Conservation (phyloP, 2,888 invertebrate species). For the Microplitis manilae region DNA sequence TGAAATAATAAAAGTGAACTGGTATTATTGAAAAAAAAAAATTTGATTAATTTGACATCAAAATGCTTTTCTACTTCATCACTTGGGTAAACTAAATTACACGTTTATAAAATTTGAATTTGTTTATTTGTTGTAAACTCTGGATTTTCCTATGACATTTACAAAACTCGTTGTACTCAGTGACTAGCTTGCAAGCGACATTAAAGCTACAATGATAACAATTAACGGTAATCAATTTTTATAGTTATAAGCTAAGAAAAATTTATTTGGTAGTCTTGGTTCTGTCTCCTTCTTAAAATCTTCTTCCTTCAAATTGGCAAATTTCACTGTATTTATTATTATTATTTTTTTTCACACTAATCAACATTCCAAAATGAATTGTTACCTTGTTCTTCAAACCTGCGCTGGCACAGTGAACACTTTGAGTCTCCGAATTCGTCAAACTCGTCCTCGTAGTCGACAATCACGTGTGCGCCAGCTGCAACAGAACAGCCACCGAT, state of each 20-base stretch:
- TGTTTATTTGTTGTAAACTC: constrained; percentile 13
- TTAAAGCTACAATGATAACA: constrained; percentile 52
- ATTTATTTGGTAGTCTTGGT: constrained; percentile 38
- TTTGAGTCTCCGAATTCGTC: constrained; percentile 74
- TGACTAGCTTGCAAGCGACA: constrained; percentile 52
- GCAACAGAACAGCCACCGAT: constrained; percentile 75
- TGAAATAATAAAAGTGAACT: constrained; percentile 8
- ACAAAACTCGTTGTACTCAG: constrained; percentile 18
- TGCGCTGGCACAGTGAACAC: constrained; percentile 85
- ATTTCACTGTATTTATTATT: constrained; percentile 10
- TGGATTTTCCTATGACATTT: constrained; percentile 11
- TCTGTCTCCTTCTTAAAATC: constrained; percentile 37
- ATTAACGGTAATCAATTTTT: constrained; percentile 7
- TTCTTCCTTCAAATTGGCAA: constrained; percentile 25
- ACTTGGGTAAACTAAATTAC: background rate
- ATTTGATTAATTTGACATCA: background rate
- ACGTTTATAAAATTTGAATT: background rate
- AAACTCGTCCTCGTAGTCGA: constrained; percentile 76
- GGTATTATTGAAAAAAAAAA: background rate
- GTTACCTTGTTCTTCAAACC: constrained; percentile 85
- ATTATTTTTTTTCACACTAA: constrained; percentile 3
- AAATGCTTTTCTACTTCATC: background rate
- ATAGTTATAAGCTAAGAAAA: background rate
- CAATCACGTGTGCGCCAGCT: constrained; percentile 79
- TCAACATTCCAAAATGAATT: constrained; percentile 49